Evolutionary conservation across 2,888 invertebrate species (phyloP).

Genomic region (Cheilosia scutellata): DNA sequence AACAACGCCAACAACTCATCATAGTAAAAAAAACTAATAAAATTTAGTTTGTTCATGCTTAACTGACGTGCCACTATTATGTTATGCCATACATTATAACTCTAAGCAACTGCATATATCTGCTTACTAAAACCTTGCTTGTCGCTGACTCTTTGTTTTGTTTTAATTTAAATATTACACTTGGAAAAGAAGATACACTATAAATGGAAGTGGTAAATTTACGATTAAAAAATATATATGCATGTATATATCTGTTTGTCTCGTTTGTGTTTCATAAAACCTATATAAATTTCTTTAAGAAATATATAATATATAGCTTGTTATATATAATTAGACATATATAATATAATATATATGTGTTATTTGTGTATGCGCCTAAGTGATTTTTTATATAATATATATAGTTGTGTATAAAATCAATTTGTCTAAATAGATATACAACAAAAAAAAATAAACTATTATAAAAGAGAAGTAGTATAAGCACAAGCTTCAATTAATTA

Average conservation of each 20-base stretch:
- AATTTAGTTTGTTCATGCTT: slow-evolving; percentile 67
- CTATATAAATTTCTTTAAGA: slow-evolving; percentile 76
- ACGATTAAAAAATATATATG: slow-evolving; percentile 70
- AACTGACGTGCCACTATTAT: slow-evolving; percentile 49
- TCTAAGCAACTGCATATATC: slow-evolving; percentile 63
- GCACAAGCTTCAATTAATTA: slow-evolving; percentile 70
- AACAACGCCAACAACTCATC: slow-evolving; percentile 45
- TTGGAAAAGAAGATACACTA: slow-evolving; percentile 62
- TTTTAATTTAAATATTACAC: slow-evolving; percentile 70
- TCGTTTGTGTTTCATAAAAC: slow-evolving; percentile 73
- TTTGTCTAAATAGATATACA: slow-evolving; percentile 72
- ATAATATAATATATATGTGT: slow-evolving; percentile 75
- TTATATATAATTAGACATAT: slow-evolving; percentile 72
- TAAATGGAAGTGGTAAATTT: slow-evolving; percentile 72
- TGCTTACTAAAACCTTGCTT: slow-evolving; percentile 34
- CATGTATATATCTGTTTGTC: slow-evolving; percentile 70
- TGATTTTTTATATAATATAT: slow-evolving; percentile 55
- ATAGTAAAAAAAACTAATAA: slow-evolving; percentile 67
- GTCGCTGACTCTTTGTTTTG: slow-evolving; percentile 33
- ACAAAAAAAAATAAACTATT: slow-evolving; percentile 52
- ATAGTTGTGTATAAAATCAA: slow-evolving; percentile 65
- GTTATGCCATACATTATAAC: slow-evolving; percentile 47
- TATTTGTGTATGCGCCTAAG: slow-evolving; percentile 70
- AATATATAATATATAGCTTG: slow-evolving; percentile 75
- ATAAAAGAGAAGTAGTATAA: slow-evolving; percentile 69